phyloP scores from a whole-genome alignment of 2,888 invertebrate genomes.

The Cryptus armator region DNA sequence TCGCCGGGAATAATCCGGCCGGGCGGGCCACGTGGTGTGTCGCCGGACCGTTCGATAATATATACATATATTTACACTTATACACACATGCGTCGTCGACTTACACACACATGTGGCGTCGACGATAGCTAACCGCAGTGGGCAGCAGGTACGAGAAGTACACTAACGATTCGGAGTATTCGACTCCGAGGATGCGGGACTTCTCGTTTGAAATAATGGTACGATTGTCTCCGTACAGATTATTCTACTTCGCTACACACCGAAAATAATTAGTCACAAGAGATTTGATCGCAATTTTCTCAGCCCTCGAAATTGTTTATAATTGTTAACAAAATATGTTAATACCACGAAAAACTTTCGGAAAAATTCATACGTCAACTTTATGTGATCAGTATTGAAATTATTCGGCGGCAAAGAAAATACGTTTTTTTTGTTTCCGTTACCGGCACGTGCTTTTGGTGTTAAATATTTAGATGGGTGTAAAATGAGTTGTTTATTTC shows the following conservation, averaged over 20 bases:
- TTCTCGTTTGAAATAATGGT: constrained; percentile 1
- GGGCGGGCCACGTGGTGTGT: constrained; percentile 24
- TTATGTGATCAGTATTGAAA: not conserved
- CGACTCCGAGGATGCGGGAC: not conserved
- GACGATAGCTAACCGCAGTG: constrained; percentile 1
- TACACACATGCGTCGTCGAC: constrained; percentile 16
- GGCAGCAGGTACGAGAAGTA: not conserved
- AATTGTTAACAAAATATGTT: not conserved
- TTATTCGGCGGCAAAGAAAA: no score
- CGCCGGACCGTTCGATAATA: constrained; percentile 26
- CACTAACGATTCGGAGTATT: constrained; percentile 20
- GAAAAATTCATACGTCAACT: not conserved
- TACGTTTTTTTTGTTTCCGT: no score
- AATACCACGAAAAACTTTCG: not conserved
- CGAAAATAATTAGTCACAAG: not conserved
- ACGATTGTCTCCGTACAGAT: not conserved
- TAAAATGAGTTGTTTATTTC: no score
- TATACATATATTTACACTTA: not conserved
- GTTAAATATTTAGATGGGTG: no score
- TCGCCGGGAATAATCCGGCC: constrained; percentile 58
- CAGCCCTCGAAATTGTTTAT: not conserved
- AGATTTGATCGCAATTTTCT: not conserved
- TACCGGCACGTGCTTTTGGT: no score
- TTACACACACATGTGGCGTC: not conserved
- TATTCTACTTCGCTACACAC: not conserved